phyloP scores from a whole-genome alignment of 2,888 invertebrate genomes.

The Erebia epiphron region DNA sequence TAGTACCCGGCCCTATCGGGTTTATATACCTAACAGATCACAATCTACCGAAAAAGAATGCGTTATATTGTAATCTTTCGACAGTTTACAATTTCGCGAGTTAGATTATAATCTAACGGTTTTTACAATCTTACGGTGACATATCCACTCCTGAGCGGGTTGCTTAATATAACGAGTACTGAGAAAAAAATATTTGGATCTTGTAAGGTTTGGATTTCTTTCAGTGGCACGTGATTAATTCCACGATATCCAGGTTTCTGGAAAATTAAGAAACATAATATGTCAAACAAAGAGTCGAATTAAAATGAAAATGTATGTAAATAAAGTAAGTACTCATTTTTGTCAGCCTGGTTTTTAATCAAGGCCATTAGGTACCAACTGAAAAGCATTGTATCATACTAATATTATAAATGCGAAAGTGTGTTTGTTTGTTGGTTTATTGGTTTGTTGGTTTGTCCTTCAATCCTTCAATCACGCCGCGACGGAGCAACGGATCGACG shows the following conservation, averaged over 20 bases:
- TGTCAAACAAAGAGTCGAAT: neutral
- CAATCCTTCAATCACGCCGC: too few species aligned
- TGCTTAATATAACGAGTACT: constrained; percentile 31
- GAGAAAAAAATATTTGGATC: constrained; percentile 24
- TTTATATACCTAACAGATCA: too few species aligned
- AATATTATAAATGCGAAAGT: too few species aligned
- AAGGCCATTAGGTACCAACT: neutral
- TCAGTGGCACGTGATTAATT: constrained; percentile 4
- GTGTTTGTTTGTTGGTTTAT: too few species aligned
- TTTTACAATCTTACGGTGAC: too few species aligned
- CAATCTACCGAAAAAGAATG: too few species aligned
- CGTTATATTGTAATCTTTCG: too few species aligned
- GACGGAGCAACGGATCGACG: too few species aligned
- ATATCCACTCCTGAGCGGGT: constrained; percentile 3
- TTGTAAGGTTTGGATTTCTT: constrained; percentile 5
- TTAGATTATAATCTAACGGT: too few species aligned
- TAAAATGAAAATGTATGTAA: neutral
- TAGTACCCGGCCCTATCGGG: too few species aligned
- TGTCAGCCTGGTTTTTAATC: neutral
- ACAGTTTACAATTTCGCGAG: too few species aligned
- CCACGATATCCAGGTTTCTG: neutral
- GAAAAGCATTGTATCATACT: neutral
- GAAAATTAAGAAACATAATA: neutral
- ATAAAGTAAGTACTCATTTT: neutral
- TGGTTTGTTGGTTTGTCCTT: too few species aligned